Conservation (phyloP, 2,888 invertebrate genomes). For the Scaptomyza reducta region DNA sequence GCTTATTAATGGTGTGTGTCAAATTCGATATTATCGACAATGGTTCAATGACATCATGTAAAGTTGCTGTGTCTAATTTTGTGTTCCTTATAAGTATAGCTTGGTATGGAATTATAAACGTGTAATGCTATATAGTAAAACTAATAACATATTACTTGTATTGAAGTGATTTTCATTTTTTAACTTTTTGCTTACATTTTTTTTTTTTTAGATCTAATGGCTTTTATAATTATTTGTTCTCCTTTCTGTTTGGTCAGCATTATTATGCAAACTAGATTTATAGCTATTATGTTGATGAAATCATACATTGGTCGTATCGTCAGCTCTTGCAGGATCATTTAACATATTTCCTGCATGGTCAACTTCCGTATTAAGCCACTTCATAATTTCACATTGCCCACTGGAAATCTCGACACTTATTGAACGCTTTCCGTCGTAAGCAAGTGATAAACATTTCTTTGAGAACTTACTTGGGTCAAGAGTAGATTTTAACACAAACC, state of each 20-base stretch:
- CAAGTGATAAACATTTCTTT: neutral
- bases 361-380: neutral
- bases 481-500: neutral
- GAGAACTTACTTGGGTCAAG: neutral
- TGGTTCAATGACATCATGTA: conserved; percentile 65
- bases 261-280: too few relatives aligned
- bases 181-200: neutral
- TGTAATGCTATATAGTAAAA: neutral
- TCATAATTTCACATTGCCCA: neutral
- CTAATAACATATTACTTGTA: neutral
- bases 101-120: conserved; percentile 5
- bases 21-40: conserved; percentile 52
- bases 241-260: neutral
- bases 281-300: too few relatives aligned
- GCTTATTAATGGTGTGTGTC: conserved; percentile 64
- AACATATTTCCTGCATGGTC: neutral
- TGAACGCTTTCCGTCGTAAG: neutral
- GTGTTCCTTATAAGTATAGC: conserved; percentile 21
- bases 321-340: neutral
- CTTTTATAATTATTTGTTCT: neutral
- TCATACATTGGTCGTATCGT: too few relatives aligned
- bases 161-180: neutral
- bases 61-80: conserved; percentile 22
- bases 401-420: neutral
- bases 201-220: too few relatives aligned